phyloP scores from a whole-genome alignment of 2,888 invertebrate species.

The Cantharis flavilabris region DNA sequence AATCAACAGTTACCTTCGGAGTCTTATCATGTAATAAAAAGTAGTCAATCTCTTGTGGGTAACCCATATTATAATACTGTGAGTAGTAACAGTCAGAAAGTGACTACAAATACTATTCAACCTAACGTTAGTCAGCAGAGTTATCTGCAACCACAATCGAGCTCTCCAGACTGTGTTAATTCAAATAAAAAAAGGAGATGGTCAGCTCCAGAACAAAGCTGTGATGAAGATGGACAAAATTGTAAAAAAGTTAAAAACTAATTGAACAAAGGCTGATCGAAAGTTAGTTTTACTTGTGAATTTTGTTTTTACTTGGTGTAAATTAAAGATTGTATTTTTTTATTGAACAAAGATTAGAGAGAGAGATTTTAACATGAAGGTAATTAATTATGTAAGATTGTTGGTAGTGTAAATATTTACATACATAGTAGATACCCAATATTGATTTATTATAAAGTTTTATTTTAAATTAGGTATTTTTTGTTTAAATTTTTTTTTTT shows the following conservation, averaged over 20 bases:
- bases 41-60: conserved; percentile 10
- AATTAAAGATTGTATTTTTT: conserved; percentile 3
- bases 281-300: conserved; percentile 10
- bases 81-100: conserved; percentile 10
- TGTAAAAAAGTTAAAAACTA: conserved; percentile 35
- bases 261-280: conserved; percentile 2
- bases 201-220: conserved; percentile 59
- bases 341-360: background rate
- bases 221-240: conserved; percentile 48
- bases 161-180: conserved; percentile 29
- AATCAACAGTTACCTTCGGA: conserved; percentile 14
- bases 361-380: background rate
- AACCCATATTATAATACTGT: conserved; percentile 29
- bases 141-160: conserved; percentile 4
- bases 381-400: background rate
- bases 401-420: background rate
- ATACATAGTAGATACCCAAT: background rate
- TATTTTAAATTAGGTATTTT: background rate
- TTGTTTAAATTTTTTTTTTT: background rate
- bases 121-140: conserved; percentile 5
- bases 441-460: background rate
- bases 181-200: conserved; percentile 54
- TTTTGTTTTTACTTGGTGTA: conserved; percentile 8
- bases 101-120: conserved; percentile 16
- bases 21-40: conserved; percentile 25